These are phyloP conservation scores for Cyprinodon diabolis DNA, from an alignment of 2,797 vertebrate genomes.

Conservation along the genomic window DNA sequence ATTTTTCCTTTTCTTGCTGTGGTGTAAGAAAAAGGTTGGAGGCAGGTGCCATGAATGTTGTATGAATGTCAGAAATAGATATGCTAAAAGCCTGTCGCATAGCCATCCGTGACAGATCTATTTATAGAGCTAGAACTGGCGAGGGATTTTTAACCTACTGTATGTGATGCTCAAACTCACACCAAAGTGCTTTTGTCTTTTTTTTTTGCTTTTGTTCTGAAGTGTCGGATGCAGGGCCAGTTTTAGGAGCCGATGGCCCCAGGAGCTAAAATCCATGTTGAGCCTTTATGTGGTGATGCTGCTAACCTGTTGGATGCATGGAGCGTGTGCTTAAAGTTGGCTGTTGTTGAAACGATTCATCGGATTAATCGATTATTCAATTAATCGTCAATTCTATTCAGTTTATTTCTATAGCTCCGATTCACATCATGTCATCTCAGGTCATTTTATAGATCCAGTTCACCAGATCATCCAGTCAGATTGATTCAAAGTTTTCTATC, in stretches of 20 bases:
- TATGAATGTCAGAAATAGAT: constrained; percentile 80
- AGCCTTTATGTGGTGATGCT: neutral
- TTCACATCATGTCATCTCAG: too few relatives aligned
- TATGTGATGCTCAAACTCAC: constrained; percentile 56
- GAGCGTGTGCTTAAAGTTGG: neutral
- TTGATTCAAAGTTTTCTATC: too few relatives aligned
- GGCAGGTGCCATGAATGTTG: constrained; percentile 78
- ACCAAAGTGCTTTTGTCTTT: constrained; percentile 58
- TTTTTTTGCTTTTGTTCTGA: constrained; percentile 46
- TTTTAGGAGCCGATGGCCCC: neutral
- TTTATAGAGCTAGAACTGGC: constrained; percentile 65
- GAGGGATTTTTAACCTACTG: constrained; percentile 44
- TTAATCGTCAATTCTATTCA: neutral
- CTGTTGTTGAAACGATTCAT: neutral
- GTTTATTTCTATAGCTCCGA: neutral
- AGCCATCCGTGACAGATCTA: constrained; percentile 64
- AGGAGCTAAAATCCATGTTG: neutral
- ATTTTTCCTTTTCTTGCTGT: constrained; percentile 22
- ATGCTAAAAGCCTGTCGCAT: constrained; percentile 75
- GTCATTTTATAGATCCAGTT: too few relatives aligned
- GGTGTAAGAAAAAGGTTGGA: constrained; percentile 61
- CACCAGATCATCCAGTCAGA: too few relatives aligned
- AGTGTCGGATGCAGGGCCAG: constrained; percentile 40
- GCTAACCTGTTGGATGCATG: neutral
- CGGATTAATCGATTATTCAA: neutral